Evolutionary conservation across 2,113 vertebrate genomes (phyloP), one percentile per base, ranked within the genome.

Genomic region (Vidua chalybeata): DNA sequence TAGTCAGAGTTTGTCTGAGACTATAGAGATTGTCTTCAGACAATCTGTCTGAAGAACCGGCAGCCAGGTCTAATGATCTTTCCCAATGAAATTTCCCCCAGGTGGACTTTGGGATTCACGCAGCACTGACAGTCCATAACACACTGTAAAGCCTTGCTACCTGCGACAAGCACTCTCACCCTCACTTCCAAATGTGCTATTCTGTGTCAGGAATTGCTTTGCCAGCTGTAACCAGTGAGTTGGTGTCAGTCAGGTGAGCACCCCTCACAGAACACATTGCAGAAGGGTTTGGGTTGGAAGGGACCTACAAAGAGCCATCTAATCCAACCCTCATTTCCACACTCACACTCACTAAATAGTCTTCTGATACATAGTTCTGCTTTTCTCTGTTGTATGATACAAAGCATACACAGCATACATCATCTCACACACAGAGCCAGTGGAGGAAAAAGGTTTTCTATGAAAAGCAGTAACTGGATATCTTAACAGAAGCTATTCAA

Each of bases 241-340:
- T 52, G 52, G 23, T n/a, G 41, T 15, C 51, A 33, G 23, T 23
- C 11, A 48, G 28, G n/a, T 15, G 23, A 5, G 23, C 26, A 37
- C 9, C 14, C 17, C 56, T 64, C 37, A 28, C 0, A 0, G 33
- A 55, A 59, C 9, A 13, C 11, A 48, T 9, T 0, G 0, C 16
- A 20, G 19, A 52, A 89, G 30, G 20, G 15, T 46, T 67, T 89
- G 77, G 30, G n/a, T 15, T 35, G 71, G 31, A 55, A 83, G 15
- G 5, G 30, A 49, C 30, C 10, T 55, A 18, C 19, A 76, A 41
- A 62, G 30, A 48, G 31, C 35, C 30, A 35, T 68, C 17, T 26
- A 62, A 69, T 55, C 17, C 63, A 76, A 19, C 6, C 8, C 10
- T 61, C 26, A 43, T 67, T 84, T 84, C 30, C n/a, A 28, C 13